Evolutionary conservation across 2,888 invertebrate genomes (phyloP).

Genomic region (Melanostoma scalare): DNA sequence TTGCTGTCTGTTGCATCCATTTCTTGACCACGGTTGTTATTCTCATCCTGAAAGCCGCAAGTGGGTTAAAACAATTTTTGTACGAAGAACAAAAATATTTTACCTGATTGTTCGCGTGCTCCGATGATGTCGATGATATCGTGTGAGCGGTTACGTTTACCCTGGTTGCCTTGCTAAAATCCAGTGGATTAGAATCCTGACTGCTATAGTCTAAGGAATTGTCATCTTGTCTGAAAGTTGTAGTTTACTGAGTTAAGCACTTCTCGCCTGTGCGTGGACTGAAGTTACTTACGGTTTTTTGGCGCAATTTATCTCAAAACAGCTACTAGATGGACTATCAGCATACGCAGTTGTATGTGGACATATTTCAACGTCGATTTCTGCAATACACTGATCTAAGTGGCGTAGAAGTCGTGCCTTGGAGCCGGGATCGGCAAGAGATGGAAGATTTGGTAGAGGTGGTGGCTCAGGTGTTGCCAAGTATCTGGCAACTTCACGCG

Average conservation of each 20-base stretch:
- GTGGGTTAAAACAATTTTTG: background rate
- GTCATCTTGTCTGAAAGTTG: slow-evolving; percentile 77
- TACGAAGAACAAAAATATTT: background rate
- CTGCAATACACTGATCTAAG: slow-evolving; percentile 85
- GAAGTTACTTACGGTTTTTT: slow-evolving; percentile 75
- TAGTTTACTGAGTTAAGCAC: slow-evolving; percentile 55
- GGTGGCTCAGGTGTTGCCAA: slow-evolving; percentile 81
- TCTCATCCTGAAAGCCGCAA: slow-evolving; percentile 77
- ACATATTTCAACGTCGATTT: slow-evolving; percentile 84
- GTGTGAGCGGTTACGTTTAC: slow-evolving; percentile 66
- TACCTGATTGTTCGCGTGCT: slow-evolving; percentile 66
- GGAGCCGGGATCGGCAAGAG: slow-evolving; percentile 83
- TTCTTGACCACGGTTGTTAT: slow-evolving; percentile 79
- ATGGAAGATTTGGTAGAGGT: slow-evolving; percentile 81
- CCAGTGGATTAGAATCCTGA: slow-evolving; percentile 82
- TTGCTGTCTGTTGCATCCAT: slow-evolving; percentile 63
- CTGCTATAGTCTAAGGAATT: slow-evolving; percentile 80
- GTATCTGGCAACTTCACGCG: slow-evolving; percentile 83
- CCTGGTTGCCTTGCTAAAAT: slow-evolving; percentile 82
- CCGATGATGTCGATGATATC: slow-evolving; percentile 70
- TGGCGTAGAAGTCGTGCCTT: slow-evolving; percentile 84
- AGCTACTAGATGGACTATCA: slow-evolving; percentile 79
- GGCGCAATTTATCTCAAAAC: slow-evolving; percentile 77
- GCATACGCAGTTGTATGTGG: slow-evolving; percentile 78
- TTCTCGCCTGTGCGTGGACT: background rate